Base-by-base conservation (phyloP, 2,888 invertebrate species). In the Lamellibrachia satsuma region DNA sequence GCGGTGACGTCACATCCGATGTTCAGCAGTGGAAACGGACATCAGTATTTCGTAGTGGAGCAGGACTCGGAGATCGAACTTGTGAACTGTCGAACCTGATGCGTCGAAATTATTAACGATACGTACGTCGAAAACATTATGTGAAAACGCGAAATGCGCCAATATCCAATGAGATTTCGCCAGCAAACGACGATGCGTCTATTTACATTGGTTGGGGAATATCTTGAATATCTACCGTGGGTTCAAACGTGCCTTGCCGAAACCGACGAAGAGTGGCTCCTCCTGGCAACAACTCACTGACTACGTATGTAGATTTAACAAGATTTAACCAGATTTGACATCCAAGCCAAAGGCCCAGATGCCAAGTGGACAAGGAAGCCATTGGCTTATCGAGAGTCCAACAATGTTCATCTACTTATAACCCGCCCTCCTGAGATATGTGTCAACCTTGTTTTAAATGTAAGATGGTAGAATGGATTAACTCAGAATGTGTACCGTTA, bases 1-100 rank as follows among this genome's bases (percentile, higher is more conserved):
- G 22, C 22, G 22, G 75, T 75, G 75, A 75, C 75, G 75, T 75
- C 75, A 75, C 75, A 75, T 75, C 75, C 75, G 6, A 75, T 75
- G 75, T 75, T 75, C 75, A n/a, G 6, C 75, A n/a, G 75, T 6
- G 75, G 75, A 1, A 75, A 75, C 22, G 75, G 75, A 75, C 75
- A 75, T 75, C 75, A 75, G 75, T 75, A 75, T 75, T 75, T 75
- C n/a, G 75, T 75, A 22, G 75, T 75, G 75, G 75, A 75, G 22
- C 75, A 75, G 75, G 75, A 75, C 75, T 6, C 22, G 2, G 75
- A 75, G 6, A 75, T 75, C 6, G 75, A 75, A 11, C 75, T 22
- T 22, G 75, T 75, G 75, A 75, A 75, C 75, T 75, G 75, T 75
- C 15, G 75, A 75, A 75, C 15, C 22, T 75, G 75, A 75, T 15